These are phyloP conservation scores for Ceyx melanurus DNA, from an alignment of 2,113 vertebrate genomes.

Conservation along the genomic window DNA sequence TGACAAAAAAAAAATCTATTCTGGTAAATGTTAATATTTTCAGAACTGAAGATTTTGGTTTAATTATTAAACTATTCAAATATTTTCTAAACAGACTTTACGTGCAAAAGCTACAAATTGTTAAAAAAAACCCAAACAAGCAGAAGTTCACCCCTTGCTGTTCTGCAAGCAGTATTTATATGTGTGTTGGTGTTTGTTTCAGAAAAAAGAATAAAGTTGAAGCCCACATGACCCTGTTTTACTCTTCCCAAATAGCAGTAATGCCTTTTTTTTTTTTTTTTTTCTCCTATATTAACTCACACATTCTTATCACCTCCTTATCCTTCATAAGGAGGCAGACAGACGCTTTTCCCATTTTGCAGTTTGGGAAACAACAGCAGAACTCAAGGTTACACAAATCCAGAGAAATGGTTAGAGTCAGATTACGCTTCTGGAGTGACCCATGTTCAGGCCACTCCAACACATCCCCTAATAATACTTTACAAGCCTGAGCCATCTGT, in stretches of 20 bases:
- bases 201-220: slow-evolving; percentile 39
- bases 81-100: neutral
- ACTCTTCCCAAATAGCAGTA: slow-evolving; percentile 10
- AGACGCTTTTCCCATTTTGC: neutral
- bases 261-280: neutral
- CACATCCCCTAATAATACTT: slow-evolving; percentile 64
- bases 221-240: slow-evolving; percentile 3
- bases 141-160: slow-evolving; percentile 12
- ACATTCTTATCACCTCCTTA: neutral
- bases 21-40: slow-evolving; percentile 34
- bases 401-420: slow-evolving; percentile 31
- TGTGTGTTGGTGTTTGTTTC: slow-evolving; percentile 28
- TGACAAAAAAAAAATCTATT: slow-evolving; percentile 30
- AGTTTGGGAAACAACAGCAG: neutral
- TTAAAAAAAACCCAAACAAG: neutral
- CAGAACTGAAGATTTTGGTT: slow-evolving; percentile 18
- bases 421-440: slow-evolving; percentile 53
- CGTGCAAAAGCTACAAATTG: slow-evolving; percentile 21
- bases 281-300: neutral
- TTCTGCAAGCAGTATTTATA: slow-evolving; percentile 57
- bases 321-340: neutral
- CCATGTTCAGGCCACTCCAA: slow-evolving; percentile 55
- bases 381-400: slow-evolving; percentile 16
- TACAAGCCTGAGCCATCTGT: slow-evolving; percentile 65
- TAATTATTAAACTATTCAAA: slow-evolving; percentile 35